A percentile compares a stretch with the other conserved stretches of the same genome.
Evolutionary conservation across 2,888 invertebrate genomes (phyloP).

Genomic region (Heliconius ismenius): DNA sequence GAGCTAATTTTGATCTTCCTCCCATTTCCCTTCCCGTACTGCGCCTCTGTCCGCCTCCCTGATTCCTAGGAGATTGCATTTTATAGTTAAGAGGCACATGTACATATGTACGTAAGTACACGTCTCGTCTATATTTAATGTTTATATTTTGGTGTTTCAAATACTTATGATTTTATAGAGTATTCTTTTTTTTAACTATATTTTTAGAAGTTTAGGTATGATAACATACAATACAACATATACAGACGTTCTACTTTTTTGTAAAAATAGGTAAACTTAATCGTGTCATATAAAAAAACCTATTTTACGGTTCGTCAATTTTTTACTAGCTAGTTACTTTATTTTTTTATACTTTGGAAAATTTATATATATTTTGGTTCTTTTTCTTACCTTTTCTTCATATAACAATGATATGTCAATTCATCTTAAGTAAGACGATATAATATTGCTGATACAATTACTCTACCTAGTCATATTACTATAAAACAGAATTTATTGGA

Average conservation of each 20-base stretch:
- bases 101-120: not conserved
- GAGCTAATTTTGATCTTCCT: constrained; percentile 33
- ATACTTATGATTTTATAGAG: not conserved
- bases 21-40: constrained; percentile 14
- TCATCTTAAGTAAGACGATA: not conserved
- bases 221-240: too few species aligned
- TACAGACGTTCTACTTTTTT: too few species aligned
- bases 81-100: constrained; percentile 33
- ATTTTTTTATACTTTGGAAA: not conserved
- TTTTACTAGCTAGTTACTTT: too few species aligned
- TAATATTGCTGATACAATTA: not conserved
- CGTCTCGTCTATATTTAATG: not conserved
- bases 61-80: constrained; percentile 46
- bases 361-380: not conserved
- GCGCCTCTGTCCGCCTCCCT: constrained; percentile 33
- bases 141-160: not conserved
- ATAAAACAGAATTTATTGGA: not conserved
- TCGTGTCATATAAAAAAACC: too few species aligned
- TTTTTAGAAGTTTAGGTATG: too few species aligned
- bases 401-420: not conserved
- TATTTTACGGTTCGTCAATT: too few species aligned
- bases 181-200: not conserved
- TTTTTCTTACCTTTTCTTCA: not conserved
- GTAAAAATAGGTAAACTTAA: too few species aligned
- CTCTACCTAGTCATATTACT: not conserved